Conservation (phyloP, 2,888 invertebrate genomes). For the Heteromyza rotundicornis region DNA sequence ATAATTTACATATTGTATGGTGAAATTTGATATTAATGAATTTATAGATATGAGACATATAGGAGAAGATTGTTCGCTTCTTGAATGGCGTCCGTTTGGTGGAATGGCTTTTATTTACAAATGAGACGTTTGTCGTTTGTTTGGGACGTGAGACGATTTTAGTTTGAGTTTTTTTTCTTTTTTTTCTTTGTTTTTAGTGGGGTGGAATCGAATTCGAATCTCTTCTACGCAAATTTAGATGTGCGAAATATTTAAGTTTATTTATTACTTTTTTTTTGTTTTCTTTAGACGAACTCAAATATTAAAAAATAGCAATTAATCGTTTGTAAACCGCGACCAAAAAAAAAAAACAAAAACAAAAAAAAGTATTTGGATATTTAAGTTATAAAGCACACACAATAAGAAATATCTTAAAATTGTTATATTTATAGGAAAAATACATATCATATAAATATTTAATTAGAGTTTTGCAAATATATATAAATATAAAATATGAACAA, state of each 20-base stretch:
- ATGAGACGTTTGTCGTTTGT: too few relatives aligned
- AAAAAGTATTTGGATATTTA: not conserved
- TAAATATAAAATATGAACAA: slow-evolving; percentile 48
- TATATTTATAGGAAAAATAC: slow-evolving; percentile 40
- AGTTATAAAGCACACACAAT: slow-evolving; percentile 25
- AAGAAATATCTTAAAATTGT: slow-evolving; percentile 21
- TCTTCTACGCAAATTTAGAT: too few relatives aligned
- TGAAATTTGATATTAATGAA: slow-evolving; percentile 21
- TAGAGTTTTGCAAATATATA: slow-evolving; percentile 52
- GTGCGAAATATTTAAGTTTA: too few relatives aligned
- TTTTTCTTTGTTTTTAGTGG: too few relatives aligned
- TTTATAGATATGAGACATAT: slow-evolving; percentile 27
- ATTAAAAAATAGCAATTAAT: not conserved
- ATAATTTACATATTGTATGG: slow-evolving; percentile 11
- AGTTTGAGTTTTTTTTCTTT: too few relatives aligned
- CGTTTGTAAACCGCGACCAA: not conserved
- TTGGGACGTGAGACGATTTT: too few relatives aligned
- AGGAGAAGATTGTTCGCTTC: slow-evolving; percentile 20
- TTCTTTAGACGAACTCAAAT: not conserved
- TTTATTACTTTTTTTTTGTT: not conserved
- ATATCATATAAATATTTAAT: slow-evolving; percentile 50
- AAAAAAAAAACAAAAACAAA: too few relatives aligned
- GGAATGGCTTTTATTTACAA: slow-evolving; percentile 15
- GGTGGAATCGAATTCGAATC: not conserved
- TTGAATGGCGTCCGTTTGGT: not conserved